Percentiles rank a stretch among this genome's conserved stretches.
These are phyloP conservation scores for Drosophila siamana DNA, from an alignment of 2,888 invertebrate genomes.

Conservation along the genomic window DNA sequence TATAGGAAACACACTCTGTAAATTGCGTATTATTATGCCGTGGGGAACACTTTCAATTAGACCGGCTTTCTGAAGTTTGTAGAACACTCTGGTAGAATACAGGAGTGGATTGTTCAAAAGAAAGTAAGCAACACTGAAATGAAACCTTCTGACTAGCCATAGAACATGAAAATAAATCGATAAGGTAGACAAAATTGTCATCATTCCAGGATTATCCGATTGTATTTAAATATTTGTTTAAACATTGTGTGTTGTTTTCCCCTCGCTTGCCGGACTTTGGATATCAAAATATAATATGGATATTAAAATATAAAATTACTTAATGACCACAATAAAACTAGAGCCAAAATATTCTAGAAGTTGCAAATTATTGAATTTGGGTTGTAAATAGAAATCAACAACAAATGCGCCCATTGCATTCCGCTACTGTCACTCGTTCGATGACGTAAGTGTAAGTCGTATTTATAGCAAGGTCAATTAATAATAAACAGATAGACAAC, in stretches of 20 bases:
- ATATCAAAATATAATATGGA: too few relatives aligned
- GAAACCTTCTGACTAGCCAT: not conserved
- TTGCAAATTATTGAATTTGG: not conserved
- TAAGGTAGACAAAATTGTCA: too few relatives aligned
- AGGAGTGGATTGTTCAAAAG: not conserved
- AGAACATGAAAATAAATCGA: not conserved
- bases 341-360: not conserved
- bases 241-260: too few relatives aligned
- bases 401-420: not conserved
- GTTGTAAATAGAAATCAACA: not conserved
- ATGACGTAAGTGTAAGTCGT: not conserved
- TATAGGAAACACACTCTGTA: constrained; percentile 11
- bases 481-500: constrained; percentile 11
- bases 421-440: not conserved
- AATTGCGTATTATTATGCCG: constrained; percentile 18
- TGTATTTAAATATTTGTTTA: too few relatives aligned
- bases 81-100: not conserved
- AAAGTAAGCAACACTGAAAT: not conserved
- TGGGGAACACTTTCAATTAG: constrained; percentile 27
- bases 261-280: too few relatives aligned
- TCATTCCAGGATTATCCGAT: too few relatives aligned
- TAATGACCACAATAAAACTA: too few relatives aligned
- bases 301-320: too few relatives aligned
- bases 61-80: not conserved
- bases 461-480: constrained; percentile 8